A percentile compares a stretch with the other conserved stretches of the same genome.
phyloP scores from a whole-genome alignment of 2,888 invertebrate species.

The Cepaea hortensis region DNA sequence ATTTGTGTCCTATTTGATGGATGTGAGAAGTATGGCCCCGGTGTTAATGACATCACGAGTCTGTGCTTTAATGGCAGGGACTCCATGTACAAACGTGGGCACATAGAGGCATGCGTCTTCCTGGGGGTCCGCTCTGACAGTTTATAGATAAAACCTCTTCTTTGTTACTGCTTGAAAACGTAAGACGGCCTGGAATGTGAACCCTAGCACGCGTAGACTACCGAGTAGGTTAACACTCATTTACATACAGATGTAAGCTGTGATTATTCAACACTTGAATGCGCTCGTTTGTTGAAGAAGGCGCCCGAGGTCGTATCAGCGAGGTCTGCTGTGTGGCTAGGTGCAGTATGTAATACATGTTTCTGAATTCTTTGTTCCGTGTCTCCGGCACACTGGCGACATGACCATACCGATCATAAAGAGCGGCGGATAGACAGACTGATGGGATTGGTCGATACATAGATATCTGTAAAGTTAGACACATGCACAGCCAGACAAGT shows the following conservation, averaged over 20 bases:
- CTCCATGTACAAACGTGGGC: background rate
- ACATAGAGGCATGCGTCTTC: background rate
- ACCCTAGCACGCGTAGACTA: background rate
- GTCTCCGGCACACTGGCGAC: background rate
- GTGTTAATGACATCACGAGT: no score
- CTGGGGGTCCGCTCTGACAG: no score
- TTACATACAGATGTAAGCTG: conserved; percentile 31
- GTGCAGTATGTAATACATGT: background rate
- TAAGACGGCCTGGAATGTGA: conserved; percentile 3
- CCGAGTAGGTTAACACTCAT: conserved; percentile 3
- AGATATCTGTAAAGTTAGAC: no score
- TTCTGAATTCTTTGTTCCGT: background rate
- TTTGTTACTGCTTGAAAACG: background rate
- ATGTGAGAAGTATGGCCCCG: no score
- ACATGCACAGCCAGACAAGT: no score
- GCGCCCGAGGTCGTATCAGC: no score
- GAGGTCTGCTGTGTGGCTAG: background rate
- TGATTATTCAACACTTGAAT: background rate
- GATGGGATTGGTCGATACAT: background rate
- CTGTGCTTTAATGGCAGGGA: background rate
- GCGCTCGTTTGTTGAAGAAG: background rate
- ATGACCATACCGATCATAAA: background rate
- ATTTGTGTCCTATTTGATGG: no score
- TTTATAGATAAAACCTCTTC: background rate
- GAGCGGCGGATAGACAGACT: background rate